phyloP scores from a whole-genome alignment of 2,888 invertebrate species.

The Nemotelus pantherinus region DNA sequence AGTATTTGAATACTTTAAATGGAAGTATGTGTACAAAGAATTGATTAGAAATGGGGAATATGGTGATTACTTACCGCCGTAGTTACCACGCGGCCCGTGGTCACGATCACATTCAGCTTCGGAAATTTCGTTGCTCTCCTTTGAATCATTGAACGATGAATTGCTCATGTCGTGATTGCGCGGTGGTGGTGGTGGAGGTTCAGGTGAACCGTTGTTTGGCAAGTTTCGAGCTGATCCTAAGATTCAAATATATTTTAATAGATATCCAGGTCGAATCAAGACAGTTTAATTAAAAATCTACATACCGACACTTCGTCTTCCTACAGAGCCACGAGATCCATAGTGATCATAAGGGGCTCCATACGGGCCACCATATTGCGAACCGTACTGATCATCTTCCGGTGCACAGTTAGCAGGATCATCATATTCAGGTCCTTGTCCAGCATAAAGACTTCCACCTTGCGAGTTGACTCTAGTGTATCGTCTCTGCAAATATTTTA shows the following conservation, averaged over 20 bases:
- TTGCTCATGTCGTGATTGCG: constrained; percentile 84
- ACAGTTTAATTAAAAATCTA: constrained; percentile 21
- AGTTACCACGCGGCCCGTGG: constrained; percentile 80
- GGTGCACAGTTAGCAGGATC: constrained; percentile 93
- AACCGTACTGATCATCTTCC: constrained; percentile 91
- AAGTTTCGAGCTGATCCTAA: constrained; percentile 63
- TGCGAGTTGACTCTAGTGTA: constrained; percentile 77
- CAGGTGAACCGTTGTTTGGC: constrained; percentile 70
- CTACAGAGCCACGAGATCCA: constrained; percentile 85
- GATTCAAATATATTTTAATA: constrained; percentile 1
- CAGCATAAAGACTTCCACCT: constrained; percentile 72
- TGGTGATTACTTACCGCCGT: constrained; percentile 74
- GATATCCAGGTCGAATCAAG: constrained; percentile 4
- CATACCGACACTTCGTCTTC: constrained; percentile 70
- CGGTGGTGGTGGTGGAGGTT: constrained; percentile 79
- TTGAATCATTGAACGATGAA: constrained; percentile 89
- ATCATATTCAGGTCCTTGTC: constrained; percentile 86
- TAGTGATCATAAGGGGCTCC: constrained; percentile 92
- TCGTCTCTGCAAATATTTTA: constrained; percentile 66
- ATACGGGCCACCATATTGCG: constrained; percentile 77
- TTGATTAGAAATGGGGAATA: too few relatives aligned
- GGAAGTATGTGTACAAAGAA: too few relatives aligned
- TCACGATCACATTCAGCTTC: constrained; percentile 93
- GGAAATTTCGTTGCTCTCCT: constrained; percentile 93
- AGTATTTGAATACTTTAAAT: too few relatives aligned